Base-by-base conservation (phyloP, 1,140 invertebrate species). In the Hyles vespertilio region DNA sequence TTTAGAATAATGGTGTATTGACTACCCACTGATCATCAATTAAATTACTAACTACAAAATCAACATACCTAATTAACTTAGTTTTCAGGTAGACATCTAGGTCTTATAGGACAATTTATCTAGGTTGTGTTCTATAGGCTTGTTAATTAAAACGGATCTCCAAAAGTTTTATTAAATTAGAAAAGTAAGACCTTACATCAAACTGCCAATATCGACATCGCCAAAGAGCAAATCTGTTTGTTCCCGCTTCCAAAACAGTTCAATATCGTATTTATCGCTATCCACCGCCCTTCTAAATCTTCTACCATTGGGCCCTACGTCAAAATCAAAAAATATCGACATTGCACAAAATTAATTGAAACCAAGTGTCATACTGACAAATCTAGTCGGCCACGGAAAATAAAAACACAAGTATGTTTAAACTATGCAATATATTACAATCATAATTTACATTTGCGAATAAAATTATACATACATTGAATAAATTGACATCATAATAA, bases 271-370 rank as follows among this genome's bases (percentile, higher is more conserved):
- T 58, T 74, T 81, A 65, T 88, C 85, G 5, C 63, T 63, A 40
- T 85, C 79, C 5, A 88, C 73, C 0, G 85, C 85, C n/a, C 77
- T 71, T 70, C 85, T 78, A 59, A 88, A 84, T 53, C 76, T 73
- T 58, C 75, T 74, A 5, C 81, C 75, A 54, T 22, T 68, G 0
- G 70, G 47, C 2, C 72, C 74, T 0, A 84, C 76, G 32, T 83
- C 61, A 57, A 80, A 85, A 70, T 88, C 76, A 46, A 85, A 86
- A 71, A 71, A 88, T 71, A 86, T 86, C 6, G 85, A 88, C 85
- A 88, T 88, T 64, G 48, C 66, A 11, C 45, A 6, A 47, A 7
- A 59, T 11, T 46, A 11, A 59, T 36, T 32, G 43, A 3, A 56
- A 61, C 11, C 11, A 47, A 12, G 3, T 11, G 32, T 33, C 44